These are phyloP conservation scores for Nemotelus nigrinus DNA, from an alignment of 2,888 invertebrate species.

Conservation along the genomic window DNA sequence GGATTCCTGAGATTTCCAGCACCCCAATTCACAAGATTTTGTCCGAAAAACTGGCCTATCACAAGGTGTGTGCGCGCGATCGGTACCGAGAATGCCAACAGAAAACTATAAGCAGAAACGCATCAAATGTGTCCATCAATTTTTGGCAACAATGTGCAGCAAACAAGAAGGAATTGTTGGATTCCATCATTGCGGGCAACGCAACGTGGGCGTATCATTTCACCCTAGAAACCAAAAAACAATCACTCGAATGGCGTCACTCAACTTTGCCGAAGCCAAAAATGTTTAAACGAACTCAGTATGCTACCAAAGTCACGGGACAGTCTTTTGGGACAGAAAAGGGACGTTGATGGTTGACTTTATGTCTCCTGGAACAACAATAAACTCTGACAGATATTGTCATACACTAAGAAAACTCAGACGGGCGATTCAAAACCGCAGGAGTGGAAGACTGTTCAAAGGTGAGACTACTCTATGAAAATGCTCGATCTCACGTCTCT, in stretches of 20 bases:
- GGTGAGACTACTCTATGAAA: neutral
- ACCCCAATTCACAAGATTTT: conserved; percentile 18
- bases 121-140: neutral
- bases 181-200: too few species aligned
- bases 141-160: too few species aligned
- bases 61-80: conserved; percentile 10
- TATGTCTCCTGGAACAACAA: too few species aligned
- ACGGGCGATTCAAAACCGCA: too few species aligned
- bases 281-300: neutral
- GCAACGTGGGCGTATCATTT: too few species aligned
- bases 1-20: conserved; percentile 15
- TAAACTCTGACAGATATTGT: too few species aligned
- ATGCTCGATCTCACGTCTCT: neutral
- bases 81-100: neutral
- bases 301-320: neutral
- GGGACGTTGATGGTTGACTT: neutral
- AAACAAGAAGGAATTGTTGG: too few species aligned
- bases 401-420: too few species aligned
- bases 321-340: conserved; percentile 4
- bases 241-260: too few species aligned
- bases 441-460: too few species aligned
- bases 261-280: too few species aligned
- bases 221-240: too few species aligned
- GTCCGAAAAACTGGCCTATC: conserved; percentile 21
- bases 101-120: conserved; percentile 11